These are phyloP conservation scores for Pangasius krempfi DNA, from an alignment of 2,797 vertebrate species.

Conservation along the genomic window DNA sequence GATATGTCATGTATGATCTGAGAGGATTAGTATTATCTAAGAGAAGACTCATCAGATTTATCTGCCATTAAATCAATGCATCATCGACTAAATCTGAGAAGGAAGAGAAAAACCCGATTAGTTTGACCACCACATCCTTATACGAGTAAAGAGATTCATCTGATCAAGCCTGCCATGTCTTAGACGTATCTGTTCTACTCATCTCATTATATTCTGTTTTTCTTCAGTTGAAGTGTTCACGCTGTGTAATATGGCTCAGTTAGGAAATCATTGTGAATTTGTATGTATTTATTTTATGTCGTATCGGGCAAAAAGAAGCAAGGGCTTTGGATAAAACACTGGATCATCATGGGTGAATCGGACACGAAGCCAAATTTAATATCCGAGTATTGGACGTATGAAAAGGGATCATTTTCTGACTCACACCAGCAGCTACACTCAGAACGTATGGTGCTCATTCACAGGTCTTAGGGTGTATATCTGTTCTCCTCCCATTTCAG, in stretches of 20 bases:
- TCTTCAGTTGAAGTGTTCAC: background rate
- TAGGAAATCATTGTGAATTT: background rate
- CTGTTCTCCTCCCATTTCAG: conserved; percentile 30
- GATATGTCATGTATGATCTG: background rate
- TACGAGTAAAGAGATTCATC: conserved; percentile 21
- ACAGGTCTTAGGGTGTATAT: conserved; percentile 34
- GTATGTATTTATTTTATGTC: conserved; percentile 13
- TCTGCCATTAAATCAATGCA: background rate
- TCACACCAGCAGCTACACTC: conserved; percentile 57
- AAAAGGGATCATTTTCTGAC: conserved; percentile 36
- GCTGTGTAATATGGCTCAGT: conserved; percentile 18
- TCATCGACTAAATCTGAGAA: background rate
- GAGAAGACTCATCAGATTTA: background rate
- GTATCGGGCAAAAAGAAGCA: conserved; percentile 23
- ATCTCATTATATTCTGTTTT: conserved; percentile 19
- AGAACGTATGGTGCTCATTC: conserved; percentile 50
- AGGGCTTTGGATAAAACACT: conserved; percentile 33
- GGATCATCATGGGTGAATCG: background rate
- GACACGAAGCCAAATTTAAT: conserved; percentile 26
- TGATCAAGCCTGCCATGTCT: conserved; percentile 49
- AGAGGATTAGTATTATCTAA: background rate
- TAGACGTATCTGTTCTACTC: background rate
- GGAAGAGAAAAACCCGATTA: background rate
- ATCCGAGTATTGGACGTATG: conserved; percentile 31
- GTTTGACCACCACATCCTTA: background rate